Evolutionary conservation across 2,797 vertebrate genomes (phyloP), one percentile per base, ranked within the genome.

Genomic region (Peromyscus eremicus): DNA sequence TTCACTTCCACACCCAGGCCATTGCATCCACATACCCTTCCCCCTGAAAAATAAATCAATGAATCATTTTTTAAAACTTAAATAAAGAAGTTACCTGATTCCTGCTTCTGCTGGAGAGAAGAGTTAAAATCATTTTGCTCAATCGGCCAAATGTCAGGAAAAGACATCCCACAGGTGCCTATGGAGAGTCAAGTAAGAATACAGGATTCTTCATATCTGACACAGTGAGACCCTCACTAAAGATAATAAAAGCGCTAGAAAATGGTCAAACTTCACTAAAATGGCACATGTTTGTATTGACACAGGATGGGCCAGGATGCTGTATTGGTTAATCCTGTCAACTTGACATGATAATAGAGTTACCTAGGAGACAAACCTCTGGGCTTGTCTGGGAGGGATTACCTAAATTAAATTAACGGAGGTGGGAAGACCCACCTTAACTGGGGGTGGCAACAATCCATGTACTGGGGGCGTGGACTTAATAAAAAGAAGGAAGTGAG

Each of bases 141-240:
- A 81, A 19, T 16, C 10, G 43, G 27, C 21, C 17, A 52, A 23
- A 68, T 40, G 75, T 32, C 70, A 62, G 43, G 52, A 60, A 62
- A 66, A 43, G 1, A 16, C 0, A 29, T 32, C 46, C 13, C 49
- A 2, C 7, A 17, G 49, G 43, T 1, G 7, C 1, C 1, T 0
- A 2, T 8, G 17, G 34, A 75, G 1, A 7, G 37, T 29, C 2
- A 25, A 23, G 64, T 40, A 52, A 66, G 57, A 92, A 64, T 2
- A 5, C 40, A 32, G 0, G 2, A 29, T 19, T n/a, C 49, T 6
- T 32, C 6, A 5, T 1, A 4, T 16, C 9, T 29, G 34, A 64
- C 5, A 1, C 19, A 49, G 49, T 7, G 7, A 37, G 82, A 73
- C 0, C 21, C n/a, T 80, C 16, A 1, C 43, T 43, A 81, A 55